Evolutionary conservation across 2,888 invertebrate genomes (phyloP), one percentile per base, ranked within the genome.

Genomic region (Melinaea marsaeus): DNA sequence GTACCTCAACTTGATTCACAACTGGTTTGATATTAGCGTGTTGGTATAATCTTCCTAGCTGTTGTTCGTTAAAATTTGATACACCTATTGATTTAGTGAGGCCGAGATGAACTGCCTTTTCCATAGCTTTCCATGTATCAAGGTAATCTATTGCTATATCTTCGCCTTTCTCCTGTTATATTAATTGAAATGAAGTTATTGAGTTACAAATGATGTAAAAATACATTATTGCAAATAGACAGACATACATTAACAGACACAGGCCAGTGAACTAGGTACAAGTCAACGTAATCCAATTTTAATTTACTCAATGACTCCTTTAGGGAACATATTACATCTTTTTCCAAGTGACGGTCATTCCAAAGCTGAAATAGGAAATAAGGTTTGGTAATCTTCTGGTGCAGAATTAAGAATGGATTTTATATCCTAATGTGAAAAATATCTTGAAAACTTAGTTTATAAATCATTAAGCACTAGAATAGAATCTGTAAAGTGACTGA

Each of bases 261-360:
- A 1, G 97, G 97, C 94, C 96, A 95, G 76, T 97, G 97, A 69
- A 97, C 93, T 6, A 97, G 91, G 76, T 95, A 97, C 13, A 97
- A 86, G 79, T 97, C 96, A 13, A 97, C 85, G 79, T 96, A 97
- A 4, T 94, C 92, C 54, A 96, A 76, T 2, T 93, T 92, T 1
- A 97, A 91, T 68, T 92, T 92, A 0, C 83, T 76, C 22, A 97
- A 75, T 4, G 95, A 94, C 69, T 92, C 91, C 72, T 93, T 92
- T 55, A 95, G 80, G 2, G 94, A 92, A 9, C 92, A 91, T 33
- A 93, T 90, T 0, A 97, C 97, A 60, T 93, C 85, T 0, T 92
- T 89, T 13, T 93, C 92, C 57, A 92, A 92, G 75, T 97, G 97
- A 13, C 72, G 60, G 62, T 91, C 84, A 72, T 87, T 89, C 90